These are phyloP conservation scores for Microctenopoma lineatum DNA, from an alignment of 2,797 vertebrate species.

Conservation along the genomic window DNA sequence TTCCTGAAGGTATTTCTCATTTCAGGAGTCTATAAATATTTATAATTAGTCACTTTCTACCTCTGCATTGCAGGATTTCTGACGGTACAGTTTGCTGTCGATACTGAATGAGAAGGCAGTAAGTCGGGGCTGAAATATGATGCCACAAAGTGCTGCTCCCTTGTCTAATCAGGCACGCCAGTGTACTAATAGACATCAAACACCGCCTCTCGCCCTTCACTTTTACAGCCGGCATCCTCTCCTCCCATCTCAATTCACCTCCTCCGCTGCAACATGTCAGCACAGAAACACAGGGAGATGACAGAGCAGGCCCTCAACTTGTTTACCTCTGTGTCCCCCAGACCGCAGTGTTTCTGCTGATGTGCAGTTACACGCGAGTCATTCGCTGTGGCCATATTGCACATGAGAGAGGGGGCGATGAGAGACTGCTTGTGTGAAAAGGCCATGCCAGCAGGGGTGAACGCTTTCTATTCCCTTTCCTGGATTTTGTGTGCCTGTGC, in stretches of 20 bases:
- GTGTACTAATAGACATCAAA: constrained; percentile 60
- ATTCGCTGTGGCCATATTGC: constrained; percentile 58
- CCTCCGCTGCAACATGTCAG: constrained; percentile 41
- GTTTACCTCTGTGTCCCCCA: constrained; percentile 47
- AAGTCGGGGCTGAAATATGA: constrained; percentile 54
- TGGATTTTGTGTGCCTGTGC: constrained; percentile 32
- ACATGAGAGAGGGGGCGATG: constrained; percentile 65
- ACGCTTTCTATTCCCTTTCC: constrained; percentile 49
- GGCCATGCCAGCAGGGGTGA: constrained; percentile 58
- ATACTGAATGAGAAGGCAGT: constrained; percentile 40
- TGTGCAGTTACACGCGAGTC: constrained; percentile 56
- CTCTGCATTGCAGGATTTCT: constrained; percentile 37
- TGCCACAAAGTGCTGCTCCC: constrained; percentile 53
- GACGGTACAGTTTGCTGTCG: constrained; percentile 42
- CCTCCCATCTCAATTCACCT: constrained; percentile 33
- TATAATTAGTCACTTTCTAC: constrained; percentile 36
- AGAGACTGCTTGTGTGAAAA: constrained; percentile 70
- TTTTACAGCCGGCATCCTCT: constrained; percentile 15
- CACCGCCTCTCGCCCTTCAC: constrained; percentile 29
- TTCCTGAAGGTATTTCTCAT: constrained; percentile 34
- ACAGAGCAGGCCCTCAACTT: constrained; percentile 18
- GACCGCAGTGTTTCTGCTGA: constrained; percentile 48
- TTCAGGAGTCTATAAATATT: constrained; percentile 44
- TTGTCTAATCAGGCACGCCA: constrained; percentile 58
- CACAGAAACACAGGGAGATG: constrained; percentile 46